These are phyloP conservation scores for Agrochola macilenta DNA, from an alignment of 2,888 invertebrate species.

Conservation along the genomic window DNA sequence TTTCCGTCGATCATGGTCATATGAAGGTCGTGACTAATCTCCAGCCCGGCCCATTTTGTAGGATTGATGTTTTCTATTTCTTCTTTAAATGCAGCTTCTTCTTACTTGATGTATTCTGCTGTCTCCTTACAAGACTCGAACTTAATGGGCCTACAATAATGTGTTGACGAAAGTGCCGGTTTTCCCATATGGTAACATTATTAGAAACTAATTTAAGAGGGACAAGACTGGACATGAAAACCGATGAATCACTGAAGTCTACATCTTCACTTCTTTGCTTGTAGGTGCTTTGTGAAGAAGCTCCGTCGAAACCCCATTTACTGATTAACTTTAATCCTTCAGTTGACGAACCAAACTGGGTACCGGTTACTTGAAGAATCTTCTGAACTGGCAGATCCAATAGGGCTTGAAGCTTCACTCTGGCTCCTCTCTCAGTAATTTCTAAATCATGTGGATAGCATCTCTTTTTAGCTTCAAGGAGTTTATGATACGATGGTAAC, in stretches of 20 bases:
- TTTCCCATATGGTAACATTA: not conserved
- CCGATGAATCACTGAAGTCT: constrained; percentile 9
- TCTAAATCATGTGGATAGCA: no score
- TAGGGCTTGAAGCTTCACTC: not conserved
- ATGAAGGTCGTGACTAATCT: constrained; percentile 15
- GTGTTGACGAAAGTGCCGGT: not conserved
- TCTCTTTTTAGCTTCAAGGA: no score
- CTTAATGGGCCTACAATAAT: not conserved
- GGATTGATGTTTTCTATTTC: constrained; percentile 9
- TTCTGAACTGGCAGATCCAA: not conserved
- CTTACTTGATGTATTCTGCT: not conserved
- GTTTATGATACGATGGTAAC: not conserved
- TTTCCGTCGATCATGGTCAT: constrained; percentile 1
- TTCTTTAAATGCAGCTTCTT: constrained; percentile 4
- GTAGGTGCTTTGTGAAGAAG: not conserved
- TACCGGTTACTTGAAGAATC: not conserved
- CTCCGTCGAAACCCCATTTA: not conserved
- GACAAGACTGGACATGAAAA: constrained; percentile 10
- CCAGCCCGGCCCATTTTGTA: constrained; percentile 11
- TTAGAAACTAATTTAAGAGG: constrained; percentile 18
- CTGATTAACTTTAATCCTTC: not conserved
- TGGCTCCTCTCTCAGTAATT: not conserved
- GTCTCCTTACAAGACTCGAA: constrained; percentile 1
- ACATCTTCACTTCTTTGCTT: constrained; percentile 1
- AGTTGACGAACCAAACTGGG: not conserved